A percentile compares a stretch with the other conserved stretches of the same genome.
Conservation (phyloP, 2,113 vertebrate genomes). For the Lonchura striata region DNA sequence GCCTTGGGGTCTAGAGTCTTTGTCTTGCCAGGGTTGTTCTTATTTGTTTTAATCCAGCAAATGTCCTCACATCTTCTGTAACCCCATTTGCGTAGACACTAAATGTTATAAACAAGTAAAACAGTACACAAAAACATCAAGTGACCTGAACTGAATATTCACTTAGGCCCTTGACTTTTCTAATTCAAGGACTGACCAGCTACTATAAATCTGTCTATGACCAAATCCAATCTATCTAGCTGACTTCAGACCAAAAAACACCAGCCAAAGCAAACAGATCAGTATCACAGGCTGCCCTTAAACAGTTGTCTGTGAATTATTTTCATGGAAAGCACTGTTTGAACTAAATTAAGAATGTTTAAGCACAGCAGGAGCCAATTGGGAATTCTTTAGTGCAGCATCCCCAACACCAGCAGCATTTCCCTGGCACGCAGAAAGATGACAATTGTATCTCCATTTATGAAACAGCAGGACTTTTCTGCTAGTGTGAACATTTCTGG, state of each 20-base stretch:
- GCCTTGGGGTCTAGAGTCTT: slow-evolving; percentile 96
- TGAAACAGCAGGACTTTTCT: neutral
- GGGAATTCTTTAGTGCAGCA: neutral
- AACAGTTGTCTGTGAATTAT: neutral
- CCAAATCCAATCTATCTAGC: neutral
- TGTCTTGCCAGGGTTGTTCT: slow-evolving; percentile 97
- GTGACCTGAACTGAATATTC: neutral
- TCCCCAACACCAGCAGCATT: neutral
- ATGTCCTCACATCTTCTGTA: slow-evolving; percentile 98
- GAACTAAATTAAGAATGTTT: neutral
- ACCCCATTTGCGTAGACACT: slow-evolving; percentile 95
- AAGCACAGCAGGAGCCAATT: neutral
- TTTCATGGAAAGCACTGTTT: neutral
- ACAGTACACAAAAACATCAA: neutral
- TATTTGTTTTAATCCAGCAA: slow-evolving; percentile 99
- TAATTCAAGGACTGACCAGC: neutral
- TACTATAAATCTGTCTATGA: neutral
- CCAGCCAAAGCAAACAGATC: neutral
- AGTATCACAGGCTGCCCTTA: neutral
- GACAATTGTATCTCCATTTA: neutral
- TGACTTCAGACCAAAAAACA: neutral
- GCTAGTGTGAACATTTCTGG: neutral
- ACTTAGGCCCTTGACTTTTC: neutral
- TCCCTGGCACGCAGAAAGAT: neutral
- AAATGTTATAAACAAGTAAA: neutral